Conservation (phyloP, 2,113 vertebrate genomes). For the Cavia aperea region DNA sequence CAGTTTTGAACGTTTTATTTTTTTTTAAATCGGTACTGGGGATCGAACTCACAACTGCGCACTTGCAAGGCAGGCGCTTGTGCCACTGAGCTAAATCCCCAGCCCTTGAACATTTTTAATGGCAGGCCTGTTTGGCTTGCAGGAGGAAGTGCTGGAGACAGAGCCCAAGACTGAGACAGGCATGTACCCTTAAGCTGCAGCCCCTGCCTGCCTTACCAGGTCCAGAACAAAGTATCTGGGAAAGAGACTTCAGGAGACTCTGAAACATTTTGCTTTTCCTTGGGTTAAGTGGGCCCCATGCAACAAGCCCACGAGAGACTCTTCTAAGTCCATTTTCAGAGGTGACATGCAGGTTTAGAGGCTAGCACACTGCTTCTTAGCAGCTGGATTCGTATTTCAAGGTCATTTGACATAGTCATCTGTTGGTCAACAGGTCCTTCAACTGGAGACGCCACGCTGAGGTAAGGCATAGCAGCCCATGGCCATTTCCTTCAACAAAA, state of each 20-base stretch:
- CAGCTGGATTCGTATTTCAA: background rate
- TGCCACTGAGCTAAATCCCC: no score
- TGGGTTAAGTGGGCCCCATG: background rate
- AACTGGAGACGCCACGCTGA: slow-evolving; percentile 47
- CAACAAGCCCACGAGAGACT: background rate
- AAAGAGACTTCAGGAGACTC: background rate
- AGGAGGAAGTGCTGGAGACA: background rate
- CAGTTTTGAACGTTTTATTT: no score
- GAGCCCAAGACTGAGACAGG: background rate
- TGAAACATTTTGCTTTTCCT: background rate
- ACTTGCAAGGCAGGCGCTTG: no score
- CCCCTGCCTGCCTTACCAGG: no score
- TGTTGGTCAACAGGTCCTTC: slow-evolving; percentile 63
- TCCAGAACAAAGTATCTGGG: background rate
- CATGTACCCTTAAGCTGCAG: background rate
- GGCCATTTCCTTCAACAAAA: background rate
- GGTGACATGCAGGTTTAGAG: background rate
- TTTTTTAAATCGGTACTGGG: no score
- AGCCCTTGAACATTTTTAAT: no score
- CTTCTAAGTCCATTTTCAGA: background rate
- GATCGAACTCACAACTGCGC: no score
- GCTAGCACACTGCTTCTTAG: background rate
- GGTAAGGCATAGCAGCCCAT: slow-evolving; percentile 47
- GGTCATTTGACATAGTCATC: slow-evolving; percentile 26
- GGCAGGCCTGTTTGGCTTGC: background rate